phyloP scores from a whole-genome alignment of 2,797 vertebrate species.

The Malurus splendens region DNA sequence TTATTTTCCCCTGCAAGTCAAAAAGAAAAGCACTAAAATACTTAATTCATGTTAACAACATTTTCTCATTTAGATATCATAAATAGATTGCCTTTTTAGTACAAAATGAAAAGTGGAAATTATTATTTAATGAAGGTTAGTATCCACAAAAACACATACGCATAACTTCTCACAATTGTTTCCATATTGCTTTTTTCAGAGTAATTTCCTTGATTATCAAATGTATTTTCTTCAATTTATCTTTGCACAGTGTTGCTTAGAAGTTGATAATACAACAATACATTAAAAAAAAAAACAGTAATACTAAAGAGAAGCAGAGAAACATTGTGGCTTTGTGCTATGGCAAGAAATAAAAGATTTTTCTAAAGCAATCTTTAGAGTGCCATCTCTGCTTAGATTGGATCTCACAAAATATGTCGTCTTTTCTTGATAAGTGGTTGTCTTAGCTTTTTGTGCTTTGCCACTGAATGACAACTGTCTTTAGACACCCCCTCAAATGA shows the following conservation, averaged over 20 bases:
- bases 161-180: neutral
- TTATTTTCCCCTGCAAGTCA: constrained; percentile 16
- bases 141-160: neutral
- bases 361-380: neutral
- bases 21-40: constrained; percentile 12
- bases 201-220: constrained; percentile 4
- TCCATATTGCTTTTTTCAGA: neutral
- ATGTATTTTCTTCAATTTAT: neutral
- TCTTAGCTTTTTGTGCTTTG: neutral
- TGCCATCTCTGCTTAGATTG: neutral
- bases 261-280: neutral
- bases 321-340: neutral
- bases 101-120: neutral
- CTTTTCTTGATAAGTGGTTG: neutral
- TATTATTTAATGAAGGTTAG: constrained; percentile 10
- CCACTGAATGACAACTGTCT: neutral
- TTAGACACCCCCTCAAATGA: neutral
- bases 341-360: neutral
- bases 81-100: neutral
- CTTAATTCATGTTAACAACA: neutral
- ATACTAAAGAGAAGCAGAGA: neutral
- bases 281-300: neutral
- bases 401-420: neutral
- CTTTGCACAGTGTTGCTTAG: neutral
- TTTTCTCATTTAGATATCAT: neutral